Evolutionary conservation across 2,797 vertebrate species (phyloP), one percentile per base, ranked within the genome.

Genomic region (Acrossocheilus wenchowensis): DNA sequence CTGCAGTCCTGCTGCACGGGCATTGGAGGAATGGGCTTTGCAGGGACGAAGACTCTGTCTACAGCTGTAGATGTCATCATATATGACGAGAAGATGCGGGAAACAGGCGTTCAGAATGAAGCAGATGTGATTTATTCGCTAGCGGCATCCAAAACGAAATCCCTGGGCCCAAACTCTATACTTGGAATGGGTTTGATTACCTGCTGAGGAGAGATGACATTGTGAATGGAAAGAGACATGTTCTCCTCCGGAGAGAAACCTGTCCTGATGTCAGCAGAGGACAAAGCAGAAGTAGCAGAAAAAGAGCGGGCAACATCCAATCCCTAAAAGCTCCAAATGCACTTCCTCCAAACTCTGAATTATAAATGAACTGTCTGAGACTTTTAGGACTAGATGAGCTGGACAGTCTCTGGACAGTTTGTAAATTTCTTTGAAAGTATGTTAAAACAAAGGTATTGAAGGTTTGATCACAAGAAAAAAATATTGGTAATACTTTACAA

Each of bases 1-100:
- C 60, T 77, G 81, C 79, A 84, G 64, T 69, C 26, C 43, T 48
- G 80, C 75, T 82, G 14, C 48, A 71, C 88, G 88, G 81, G 60
- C 43, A 80, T 83, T 90, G 85, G 88, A 85, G 87, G 87, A 89
- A 87, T 85, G 48, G 78, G 41, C 72, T 79, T 74, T 83, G 45
- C 85, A 86, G 78, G 41, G 26, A 79, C 26, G 71, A 81, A 34
- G 73, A 81, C 68, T 81, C 73, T 52, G 77, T 88, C 73, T 88
- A 85, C 94, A 93, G 90, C 94, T 95, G 94, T 87, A 90, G 82
- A 93, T 92, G 79, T 87, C 87, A 88, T 94, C 91, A 85, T 62
- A 83, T 17, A 68, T 72, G 78, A 88, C 71, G 80, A 79, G 82
- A 57, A 86, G 90, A 93, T 93, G 93, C 89, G 91, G 92, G 91